Base-by-base conservation (phyloP, 2,888 invertebrate species). In the Myopa tessellatipennis region DNA sequence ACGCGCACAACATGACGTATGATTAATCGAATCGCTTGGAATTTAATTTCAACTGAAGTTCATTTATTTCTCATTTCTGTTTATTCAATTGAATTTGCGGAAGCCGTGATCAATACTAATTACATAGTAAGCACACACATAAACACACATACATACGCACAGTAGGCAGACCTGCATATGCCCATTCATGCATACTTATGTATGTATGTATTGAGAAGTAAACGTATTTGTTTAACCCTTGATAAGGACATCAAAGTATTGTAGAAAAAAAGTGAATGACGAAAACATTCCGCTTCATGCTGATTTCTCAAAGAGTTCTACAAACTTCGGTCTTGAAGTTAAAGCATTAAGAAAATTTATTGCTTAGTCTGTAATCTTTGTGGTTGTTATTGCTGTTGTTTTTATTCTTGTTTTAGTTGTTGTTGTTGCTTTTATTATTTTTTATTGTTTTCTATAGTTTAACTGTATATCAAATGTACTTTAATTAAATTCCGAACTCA, bases 21-120 rank as follows among this genome's bases (percentile, higher is more conserved):
- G 65, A 74, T 74, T 74, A 74, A 74, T 74, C 68, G 74, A 67
- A 74, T 36, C 74, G 38, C 14, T 52, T 38, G 67, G 55, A 67
- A 68, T 74, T 74, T 67, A 38, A 67, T 68, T 74, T 74, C 38
- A 73, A 61, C 38, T n/a, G 8, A 63, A 61, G 40, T 61, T 73
- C 45, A 73, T 52, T 58, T 74, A 26, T 74, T 74, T 38, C 52
- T 67, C 74, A 74, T 74, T 74, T 63, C 52, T 65, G 40, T 71
- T 60, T 60, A 36, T 71, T 71, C 45, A 36, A 40, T 38, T 18
- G 60, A 40, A 18, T 61, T 72, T 60, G 26, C 61, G 10, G 61
- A 2, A 26, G 26, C 34, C 14, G 26, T 10, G 26, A n/a, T 26
- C 10, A 26, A 61, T 45, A 61, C 18, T 45, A 26, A 61, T n/a